Base-by-base conservation (phyloP, 64 coral and sea anemone species). In the Astreopora myriophthalma region DNA sequence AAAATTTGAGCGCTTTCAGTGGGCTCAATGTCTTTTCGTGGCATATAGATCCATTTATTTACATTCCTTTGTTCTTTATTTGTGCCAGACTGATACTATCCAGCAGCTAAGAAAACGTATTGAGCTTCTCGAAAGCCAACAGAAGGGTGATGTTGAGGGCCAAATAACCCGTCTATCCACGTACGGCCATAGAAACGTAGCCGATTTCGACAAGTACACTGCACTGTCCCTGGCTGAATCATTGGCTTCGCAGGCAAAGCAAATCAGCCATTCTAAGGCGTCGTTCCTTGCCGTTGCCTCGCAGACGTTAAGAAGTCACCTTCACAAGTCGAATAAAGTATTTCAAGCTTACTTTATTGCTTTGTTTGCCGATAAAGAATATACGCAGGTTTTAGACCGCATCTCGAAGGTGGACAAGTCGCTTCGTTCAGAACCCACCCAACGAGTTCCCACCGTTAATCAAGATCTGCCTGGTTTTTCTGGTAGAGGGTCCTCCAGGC, bases 361-460 rank as follows among this genome's bases (percentile, higher is more conserved):
- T 8, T 13, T 37, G 6, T 74, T 74, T 34, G 9, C 33, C 13
- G 71, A 74, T 32, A 74, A 74, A 32, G 71, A 89, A 32, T 89
- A 39, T 51, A 33, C 34, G 25, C 9, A 52, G 26, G 74, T 89
- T 26, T 6, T 89, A 0, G 87, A 89, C 36, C 31, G 32, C 51
- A 32, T 76, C 13, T 89, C 73, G 1, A 75, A 89, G 49, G 51
- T 89, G 20, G 85, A 87, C 22, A 87, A 87, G 39, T 73, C 68
- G 0, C 55, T 87, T 27, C 61, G 22, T 24, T 23, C 61, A 23
- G 61, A 65, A 23, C 2, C 61, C 20, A n/a, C 61, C 26, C 58
- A 48, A 5, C 77, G 77, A 29, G 40, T 46, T 46, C 57, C 76
- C 32, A 34, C 75, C 42, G 11, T 46, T 6, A 46, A 4, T 11